Evolutionary conservation across 2,113 vertebrate species (phyloP).

Genomic region (Grammomys dolichurus): DNA sequence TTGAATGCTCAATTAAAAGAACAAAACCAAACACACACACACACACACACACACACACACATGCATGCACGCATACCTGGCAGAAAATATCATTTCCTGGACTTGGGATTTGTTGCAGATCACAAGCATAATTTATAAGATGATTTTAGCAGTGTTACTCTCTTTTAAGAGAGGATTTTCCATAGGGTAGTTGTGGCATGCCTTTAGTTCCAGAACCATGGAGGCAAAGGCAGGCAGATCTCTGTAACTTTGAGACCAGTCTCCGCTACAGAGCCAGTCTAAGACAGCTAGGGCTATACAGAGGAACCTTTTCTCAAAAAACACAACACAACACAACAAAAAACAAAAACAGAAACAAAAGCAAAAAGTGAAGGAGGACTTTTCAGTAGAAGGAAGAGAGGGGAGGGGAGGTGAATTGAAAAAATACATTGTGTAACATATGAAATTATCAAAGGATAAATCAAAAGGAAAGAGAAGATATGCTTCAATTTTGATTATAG

Average conservation of each 20-base stretch:
- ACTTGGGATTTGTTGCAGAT: slow-evolving; percentile 75
- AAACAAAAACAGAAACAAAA: not conserved
- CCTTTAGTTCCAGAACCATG: not conserved
- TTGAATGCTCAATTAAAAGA: slow-evolving; percentile 72
- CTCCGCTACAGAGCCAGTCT: not conserved
- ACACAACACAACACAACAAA: not conserved
- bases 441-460: not conserved
- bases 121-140: not conserved
- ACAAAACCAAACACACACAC: not conserved
- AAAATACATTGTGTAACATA: not conserved
- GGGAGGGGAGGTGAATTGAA: not conserved
- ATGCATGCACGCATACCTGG: not conserved
- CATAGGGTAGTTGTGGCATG: not conserved
- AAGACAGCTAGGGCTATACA: not conserved
- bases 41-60: no score
- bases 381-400: not conserved
- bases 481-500: slow-evolving; percentile 39
- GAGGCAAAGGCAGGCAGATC: not conserved
- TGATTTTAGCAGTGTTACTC: not conserved
- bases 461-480: not conserved
- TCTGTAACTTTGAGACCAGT: not conserved
- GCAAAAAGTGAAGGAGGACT: fast-evolving
- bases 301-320: not conserved
- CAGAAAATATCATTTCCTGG: slow-evolving; percentile 49
- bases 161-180: slow-evolving; percentile 11